Evolutionary conservation across 2,797 vertebrate species (phyloP).

Genomic region (Catamblyrhynchus diadema): DNA sequence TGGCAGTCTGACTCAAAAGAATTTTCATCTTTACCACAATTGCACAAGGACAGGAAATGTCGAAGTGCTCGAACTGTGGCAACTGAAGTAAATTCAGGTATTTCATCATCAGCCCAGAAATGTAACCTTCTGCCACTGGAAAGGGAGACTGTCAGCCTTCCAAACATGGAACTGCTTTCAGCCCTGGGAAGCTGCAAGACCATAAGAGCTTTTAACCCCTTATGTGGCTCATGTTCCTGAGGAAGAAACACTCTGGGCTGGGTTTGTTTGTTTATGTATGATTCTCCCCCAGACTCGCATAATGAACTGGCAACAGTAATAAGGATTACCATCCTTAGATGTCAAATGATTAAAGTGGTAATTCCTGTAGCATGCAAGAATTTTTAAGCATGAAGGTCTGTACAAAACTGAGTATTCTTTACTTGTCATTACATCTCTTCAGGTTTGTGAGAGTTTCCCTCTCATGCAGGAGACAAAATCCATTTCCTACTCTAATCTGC

Average conservation of each 20-base stretch:
- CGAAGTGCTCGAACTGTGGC: neutral
- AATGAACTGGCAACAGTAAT: neutral
- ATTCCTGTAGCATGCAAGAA: neutral
- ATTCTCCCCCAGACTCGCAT: neutral
- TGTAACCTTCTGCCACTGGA: neutral
- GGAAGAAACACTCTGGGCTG: neutral
- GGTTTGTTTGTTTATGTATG: neutral
- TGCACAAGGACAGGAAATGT: conserved; percentile 50
- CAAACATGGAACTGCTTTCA: neutral
- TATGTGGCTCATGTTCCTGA: neutral
- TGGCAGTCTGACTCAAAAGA: neutral
- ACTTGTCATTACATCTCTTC: neutral
- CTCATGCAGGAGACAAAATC: neutral
- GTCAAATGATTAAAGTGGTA: neutral
- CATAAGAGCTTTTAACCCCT: neutral
- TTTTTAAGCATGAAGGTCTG: neutral
- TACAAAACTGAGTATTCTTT: neutral
- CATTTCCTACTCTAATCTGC: neutral
- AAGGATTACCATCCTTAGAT: neutral
- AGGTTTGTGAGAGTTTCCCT: neutral
- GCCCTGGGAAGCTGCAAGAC: neutral
- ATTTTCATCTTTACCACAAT: neutral
- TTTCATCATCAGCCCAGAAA: neutral
- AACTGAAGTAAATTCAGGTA: neutral
- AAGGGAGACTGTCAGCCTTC: neutral